Base-by-base conservation (phyloP, 2,113 vertebrate genomes). In the Notothenia coriiceps region DNA sequence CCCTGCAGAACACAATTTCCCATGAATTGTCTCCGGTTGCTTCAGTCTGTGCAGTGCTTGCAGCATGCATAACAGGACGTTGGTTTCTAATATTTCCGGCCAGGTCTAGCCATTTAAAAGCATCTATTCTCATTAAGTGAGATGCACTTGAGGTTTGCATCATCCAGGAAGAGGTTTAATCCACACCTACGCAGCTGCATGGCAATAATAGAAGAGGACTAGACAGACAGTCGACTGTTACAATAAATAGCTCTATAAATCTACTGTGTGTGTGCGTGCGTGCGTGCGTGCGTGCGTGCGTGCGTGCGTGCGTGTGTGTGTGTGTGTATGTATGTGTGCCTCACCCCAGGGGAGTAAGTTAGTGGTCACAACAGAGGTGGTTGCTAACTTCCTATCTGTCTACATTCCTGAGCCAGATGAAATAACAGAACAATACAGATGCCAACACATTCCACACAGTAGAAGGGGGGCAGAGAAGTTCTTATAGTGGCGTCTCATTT, bases 161-260 rank as follows among this genome's bases (percentile, higher is more conserved):
- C 57, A 65, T 70, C 57, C 71, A 62, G 83, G 71, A 84, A 83
- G 85, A 65, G 77, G 10, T 78, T 66, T 73, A 56, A 79, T 88
- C 72, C 65, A 52, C 80, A 79, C 70, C 18, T 74, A 83, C 57
- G 1, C 89, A 89, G 80, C 81, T 85, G 83, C 79, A 80, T 50
- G 17, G 74, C 78, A 65, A 4, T 83, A 89, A 89, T 86, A 87
- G 82, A 86, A 29, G 63, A 78, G 67, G 71, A 76, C 17, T 3
- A 83, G 82, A 86, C 80, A 86, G 84, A 68, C 50, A 20, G 62
- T 72, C 40, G 70, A 82, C 74, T 80, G 85, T 71, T 72, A 74
- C 62, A 0, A 87, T 86, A 83, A 87, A 85, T 50, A 86, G 77
- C 69, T 77, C 73, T 33, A 80, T 93, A 91, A 92, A 91, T 92